Evolutionary conservation across 1,140 invertebrate species (phyloP).

Genomic region (Dryas iulia): DNA sequence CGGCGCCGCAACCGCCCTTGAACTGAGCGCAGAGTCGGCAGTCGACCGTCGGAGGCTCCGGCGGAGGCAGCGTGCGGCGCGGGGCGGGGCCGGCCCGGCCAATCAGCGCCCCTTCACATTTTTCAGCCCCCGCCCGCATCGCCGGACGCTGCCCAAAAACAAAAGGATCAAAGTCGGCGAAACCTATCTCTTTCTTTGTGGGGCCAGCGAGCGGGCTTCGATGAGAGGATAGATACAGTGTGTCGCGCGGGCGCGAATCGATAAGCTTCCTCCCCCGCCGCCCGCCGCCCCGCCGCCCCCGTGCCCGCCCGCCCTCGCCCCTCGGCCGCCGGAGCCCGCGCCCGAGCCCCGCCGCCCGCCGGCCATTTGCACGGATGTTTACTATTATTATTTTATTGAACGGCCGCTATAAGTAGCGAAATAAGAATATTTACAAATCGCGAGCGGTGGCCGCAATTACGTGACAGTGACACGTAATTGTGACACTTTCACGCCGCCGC

Average conservation of each 20-base stretch:
- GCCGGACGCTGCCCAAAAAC: conserved; percentile 79
- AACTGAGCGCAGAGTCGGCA: conserved; percentile 49
- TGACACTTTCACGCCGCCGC: conserved; percentile 14
- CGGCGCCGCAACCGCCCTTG: conserved; percentile 69
- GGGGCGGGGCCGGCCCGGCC: conserved; percentile 65
- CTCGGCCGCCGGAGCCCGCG: conserved; percentile 34
- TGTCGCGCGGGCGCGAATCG: conserved; percentile 76
- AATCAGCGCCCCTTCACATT: conserved; percentile 78
- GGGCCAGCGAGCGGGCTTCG: conserved; percentile 72
- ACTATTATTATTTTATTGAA: conserved; percentile 81
- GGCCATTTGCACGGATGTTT: conserved; percentile 79
- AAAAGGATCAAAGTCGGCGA: conserved; percentile 79
- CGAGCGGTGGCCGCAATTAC: conserved; percentile 19
- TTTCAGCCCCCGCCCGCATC: conserved; percentile 74
- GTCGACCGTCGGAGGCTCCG: conserved; percentile 43
- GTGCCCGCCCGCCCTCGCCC: conserved; percentile 30
- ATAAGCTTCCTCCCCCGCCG: conserved; percentile 53
- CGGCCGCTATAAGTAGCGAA: conserved; percentile 70
- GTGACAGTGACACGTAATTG: conserved; percentile 20
- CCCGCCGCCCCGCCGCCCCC: conserved; percentile 22
- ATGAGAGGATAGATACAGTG: conserved; percentile 78
- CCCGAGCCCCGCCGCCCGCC: conserved; percentile 50
- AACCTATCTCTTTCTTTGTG: conserved; percentile 80
- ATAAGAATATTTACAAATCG: conserved; percentile 68
- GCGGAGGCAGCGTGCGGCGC: conserved; percentile 52